phyloP scores from a whole-genome alignment of 1,140 invertebrate genomes.

The Musca domestica region DNA sequence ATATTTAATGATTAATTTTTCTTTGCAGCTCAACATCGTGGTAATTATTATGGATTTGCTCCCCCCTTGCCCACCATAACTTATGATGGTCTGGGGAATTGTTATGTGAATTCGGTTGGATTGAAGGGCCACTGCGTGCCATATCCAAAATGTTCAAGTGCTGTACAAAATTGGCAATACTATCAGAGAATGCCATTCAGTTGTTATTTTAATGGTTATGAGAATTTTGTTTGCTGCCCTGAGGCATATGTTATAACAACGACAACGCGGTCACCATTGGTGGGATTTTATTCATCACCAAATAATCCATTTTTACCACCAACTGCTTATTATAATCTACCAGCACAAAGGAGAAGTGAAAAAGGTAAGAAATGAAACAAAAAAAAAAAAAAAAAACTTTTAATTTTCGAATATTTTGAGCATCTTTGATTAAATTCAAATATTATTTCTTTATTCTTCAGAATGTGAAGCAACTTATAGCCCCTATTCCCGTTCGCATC shows the following conservation, averaged over 20 bases:
- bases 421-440: neutral
- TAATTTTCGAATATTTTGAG: too few species aligned
- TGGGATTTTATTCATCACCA: constrained; percentile 13
- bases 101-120: constrained; percentile 30
- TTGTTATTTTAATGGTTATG: constrained; percentile 16
- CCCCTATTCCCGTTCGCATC: neutral
- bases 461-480: neutral
- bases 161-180: constrained; percentile 18
- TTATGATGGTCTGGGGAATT: constrained; percentile 28
- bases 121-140: constrained; percentile 31
- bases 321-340: neutral
- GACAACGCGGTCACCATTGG: constrained; percentile 23
- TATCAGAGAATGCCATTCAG: constrained; percentile 23
- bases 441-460: neutral
- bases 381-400: too few species aligned
- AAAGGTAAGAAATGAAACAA: neutral
- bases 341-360: neutral
- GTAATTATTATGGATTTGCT: neutral
- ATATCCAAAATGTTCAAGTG: constrained; percentile 29
- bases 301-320: neutral
- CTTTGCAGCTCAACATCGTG: neutral
- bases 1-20: neutral
- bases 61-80: neutral
- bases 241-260: constrained; percentile 27
- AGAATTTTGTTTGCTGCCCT: constrained; percentile 34